A percentile compares a stretch with the other conserved stretches of the same genome.
phyloP scores from a whole-genome alignment of 2,888 invertebrate species.

The Seira sanloemensis region DNA sequence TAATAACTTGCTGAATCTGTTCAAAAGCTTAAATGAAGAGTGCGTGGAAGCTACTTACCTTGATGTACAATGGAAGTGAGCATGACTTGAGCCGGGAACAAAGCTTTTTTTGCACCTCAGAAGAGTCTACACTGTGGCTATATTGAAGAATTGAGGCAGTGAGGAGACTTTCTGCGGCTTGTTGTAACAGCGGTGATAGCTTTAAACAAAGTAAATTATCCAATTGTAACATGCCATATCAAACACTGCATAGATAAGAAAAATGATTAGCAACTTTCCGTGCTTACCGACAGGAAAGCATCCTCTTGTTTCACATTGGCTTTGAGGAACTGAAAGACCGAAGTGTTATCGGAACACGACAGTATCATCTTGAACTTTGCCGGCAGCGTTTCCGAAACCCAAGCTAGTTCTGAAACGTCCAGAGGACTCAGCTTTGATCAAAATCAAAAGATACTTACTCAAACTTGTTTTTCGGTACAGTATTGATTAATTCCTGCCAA shows the following conservation, averaged over 20 bases:
- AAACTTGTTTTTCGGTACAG: neutral
- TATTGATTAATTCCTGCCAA: no score
- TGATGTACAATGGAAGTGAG: conserved; percentile 83
- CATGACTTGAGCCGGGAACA: conserved; percentile 81
- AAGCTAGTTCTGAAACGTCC: conserved; percentile 82
- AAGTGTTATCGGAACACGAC: conserved; percentile 81
- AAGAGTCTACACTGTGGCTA: conserved; percentile 81
- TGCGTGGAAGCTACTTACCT: conserved; percentile 78
- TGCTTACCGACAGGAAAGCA: conserved; percentile 70
- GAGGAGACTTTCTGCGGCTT: conserved; percentile 78
- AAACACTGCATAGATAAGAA: no score
- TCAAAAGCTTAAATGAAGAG: neutral
- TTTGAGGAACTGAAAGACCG: conserved; percentile 76
- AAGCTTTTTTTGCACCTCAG: conserved; percentile 80
- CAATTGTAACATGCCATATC: neutral
- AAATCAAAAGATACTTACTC: neutral
- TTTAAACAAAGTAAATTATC: conserved; percentile 75
- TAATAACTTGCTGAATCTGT: neutral
- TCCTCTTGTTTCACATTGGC: conserved; percentile 69
- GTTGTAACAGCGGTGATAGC: conserved; percentile 78
- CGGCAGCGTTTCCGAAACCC: conserved; percentile 86
- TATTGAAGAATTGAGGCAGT: conserved; percentile 80
- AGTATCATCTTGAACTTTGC: conserved; percentile 86
- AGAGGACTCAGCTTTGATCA: conserved; percentile 74
- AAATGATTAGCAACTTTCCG: conserved; percentile 16